Evolutionary conservation across 92 coral and sea anemone genomes (phyloP).

Genomic region (Epizoanthus illoricatus): DNA sequence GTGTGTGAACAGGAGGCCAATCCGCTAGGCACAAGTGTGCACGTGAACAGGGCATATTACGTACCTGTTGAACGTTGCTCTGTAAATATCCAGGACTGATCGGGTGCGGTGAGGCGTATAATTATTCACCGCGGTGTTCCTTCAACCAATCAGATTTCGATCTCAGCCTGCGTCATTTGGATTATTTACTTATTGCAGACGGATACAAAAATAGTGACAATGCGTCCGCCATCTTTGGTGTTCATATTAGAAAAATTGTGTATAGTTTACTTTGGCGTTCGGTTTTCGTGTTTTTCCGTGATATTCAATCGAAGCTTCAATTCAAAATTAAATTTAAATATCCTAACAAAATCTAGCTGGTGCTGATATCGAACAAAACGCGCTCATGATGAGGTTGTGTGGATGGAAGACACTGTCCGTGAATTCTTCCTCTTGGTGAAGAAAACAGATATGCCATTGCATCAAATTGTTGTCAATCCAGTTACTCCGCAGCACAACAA

Average conservation of each 20-base stretch:
- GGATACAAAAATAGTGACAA: background rate
- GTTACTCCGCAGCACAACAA: constrained; percentile 69
- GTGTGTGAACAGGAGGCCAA: too few species aligned
- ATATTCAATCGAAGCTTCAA: background rate
- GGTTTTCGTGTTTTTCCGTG: constrained; percentile 8
- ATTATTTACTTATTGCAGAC: constrained; percentile 35
- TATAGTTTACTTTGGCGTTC: background rate
- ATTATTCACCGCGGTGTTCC: background rate
- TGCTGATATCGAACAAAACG: background rate
- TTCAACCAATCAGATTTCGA: constrained; percentile 15
- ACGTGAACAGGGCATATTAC: too few species aligned
- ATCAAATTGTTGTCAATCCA: constrained; percentile 85
- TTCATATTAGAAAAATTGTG: background rate
- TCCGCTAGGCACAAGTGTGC: too few species aligned
- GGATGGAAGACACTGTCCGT: constrained; percentile 8
- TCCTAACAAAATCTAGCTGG: background rate
- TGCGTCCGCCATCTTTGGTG: constrained; percentile 38
- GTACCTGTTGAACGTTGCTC: too few species aligned
- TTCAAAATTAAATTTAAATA: background rate
- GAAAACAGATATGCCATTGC: constrained; percentile 81
- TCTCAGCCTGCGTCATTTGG: constrained; percentile 21
- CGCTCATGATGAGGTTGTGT: background rate
- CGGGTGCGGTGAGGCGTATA: constrained; percentile 42
- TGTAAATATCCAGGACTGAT: background rate
- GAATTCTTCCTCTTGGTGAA: constrained; percentile 34